Conservation (phyloP, 2,888 invertebrate species). For the Deroplatys truncata region DNA sequence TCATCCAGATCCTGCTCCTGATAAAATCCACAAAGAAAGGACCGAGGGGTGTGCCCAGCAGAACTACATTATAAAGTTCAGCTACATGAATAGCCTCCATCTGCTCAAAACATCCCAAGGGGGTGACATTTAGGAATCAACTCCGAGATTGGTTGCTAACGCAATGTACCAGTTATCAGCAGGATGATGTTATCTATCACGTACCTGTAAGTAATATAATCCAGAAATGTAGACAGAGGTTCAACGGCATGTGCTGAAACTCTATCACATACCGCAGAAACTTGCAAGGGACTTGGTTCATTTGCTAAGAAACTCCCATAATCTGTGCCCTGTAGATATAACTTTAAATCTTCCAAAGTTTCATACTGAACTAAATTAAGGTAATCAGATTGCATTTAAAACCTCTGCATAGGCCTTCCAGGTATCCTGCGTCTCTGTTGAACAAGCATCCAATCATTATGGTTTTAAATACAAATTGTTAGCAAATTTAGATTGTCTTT, state of each 20-base stretch:
- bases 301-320: constrained; percentile 99
- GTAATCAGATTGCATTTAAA: constrained; percentile 98
- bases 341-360: constrained; percentile 97
- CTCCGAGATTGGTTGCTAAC: too few species aligned
- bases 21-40: too few species aligned
- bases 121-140: too few species aligned
- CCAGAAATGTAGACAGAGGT: constrained; percentile 93
- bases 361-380: constrained; percentile 99
- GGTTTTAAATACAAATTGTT: background rate
- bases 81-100: too few species aligned
- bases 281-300: constrained; percentile 95
- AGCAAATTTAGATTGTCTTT: background rate
- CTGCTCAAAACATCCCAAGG: too few species aligned
- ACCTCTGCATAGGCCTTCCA: constrained; percentile 96
- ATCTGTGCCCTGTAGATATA: constrained; percentile 98
- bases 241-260: constrained; percentile 98
- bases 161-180: too few species aligned
- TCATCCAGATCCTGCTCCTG: too few species aligned
- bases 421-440: constrained; percentile 95
- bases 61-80: too few species aligned
- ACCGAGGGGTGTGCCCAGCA: too few species aligned
- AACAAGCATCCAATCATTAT: constrained; percentile 88
- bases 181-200: too few species aligned
- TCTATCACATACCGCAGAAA: constrained; percentile 98
- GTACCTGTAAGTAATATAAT: constrained; percentile 99